Evolutionary conservation across 2,113 vertebrate genomes (phyloP).

Genomic region (Phainopepla nitens): DNA sequence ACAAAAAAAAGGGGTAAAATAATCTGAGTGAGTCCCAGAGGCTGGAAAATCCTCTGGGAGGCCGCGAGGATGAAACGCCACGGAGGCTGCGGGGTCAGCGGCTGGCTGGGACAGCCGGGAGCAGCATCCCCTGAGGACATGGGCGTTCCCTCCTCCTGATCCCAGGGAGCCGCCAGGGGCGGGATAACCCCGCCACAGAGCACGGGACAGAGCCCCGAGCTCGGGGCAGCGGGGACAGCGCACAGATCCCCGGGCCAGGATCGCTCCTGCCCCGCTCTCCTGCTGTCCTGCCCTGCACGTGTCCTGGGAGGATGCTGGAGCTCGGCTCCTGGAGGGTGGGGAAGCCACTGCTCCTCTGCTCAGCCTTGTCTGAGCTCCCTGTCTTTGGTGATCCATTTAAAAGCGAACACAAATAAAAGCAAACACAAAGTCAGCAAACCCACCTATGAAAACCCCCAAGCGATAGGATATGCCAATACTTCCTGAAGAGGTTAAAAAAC

Average conservation of each 20-base stretch:
- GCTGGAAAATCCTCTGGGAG: background rate
- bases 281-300: background rate
- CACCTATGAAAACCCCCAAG: conserved; percentile 66
- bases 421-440: conserved; percentile 66
- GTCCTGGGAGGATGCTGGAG: background rate
- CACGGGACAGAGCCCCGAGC: background rate
- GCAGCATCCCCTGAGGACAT: background rate
- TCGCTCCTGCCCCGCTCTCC: background rate
- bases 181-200: rapidly evolving
- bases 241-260: too few relatives aligned
- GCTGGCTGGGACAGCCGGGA: rapidly evolving
- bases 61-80: rapidly evolving
- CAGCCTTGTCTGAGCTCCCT: background rate
- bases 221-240: rapidly evolving
- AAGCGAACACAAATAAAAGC: background rate
- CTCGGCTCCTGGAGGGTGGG: background rate
- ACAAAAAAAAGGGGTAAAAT: background rate
- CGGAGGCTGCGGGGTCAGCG: background rate
- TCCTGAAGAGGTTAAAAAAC: conserved; percentile 72
- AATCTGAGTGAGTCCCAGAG: background rate
- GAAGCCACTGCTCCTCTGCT: conserved; percentile 18
- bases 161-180: rapidly evolving
- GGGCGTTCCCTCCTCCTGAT: background rate
- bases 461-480: conserved; percentile 73
- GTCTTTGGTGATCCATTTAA: conserved; percentile 74